Evolutionary conservation across 2,113 vertebrate genomes (phyloP).

Genomic region (Clarias macrocephalus): DNA sequence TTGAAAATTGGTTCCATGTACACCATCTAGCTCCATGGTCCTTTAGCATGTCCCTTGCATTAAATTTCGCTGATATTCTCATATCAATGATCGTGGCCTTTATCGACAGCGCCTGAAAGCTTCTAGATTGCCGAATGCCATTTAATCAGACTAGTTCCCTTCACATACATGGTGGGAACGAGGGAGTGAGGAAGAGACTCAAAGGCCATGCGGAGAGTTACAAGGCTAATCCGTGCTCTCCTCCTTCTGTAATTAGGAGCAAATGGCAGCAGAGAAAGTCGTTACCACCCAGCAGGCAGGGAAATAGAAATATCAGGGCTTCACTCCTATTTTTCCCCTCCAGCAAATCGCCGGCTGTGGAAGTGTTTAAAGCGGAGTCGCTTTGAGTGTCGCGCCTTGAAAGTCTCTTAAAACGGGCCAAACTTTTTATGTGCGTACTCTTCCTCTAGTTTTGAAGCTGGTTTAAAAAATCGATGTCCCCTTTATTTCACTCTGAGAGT

Average conservation of each 20-base stretch:
- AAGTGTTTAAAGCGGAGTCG: slow-evolving; percentile 41
- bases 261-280: slow-evolving; percentile 43
- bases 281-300: slow-evolving; percentile 37
- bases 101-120: not conserved
- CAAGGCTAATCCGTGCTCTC: slow-evolving; percentile 37
- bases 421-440: not conserved
- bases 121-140: not conserved
- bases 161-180: not conserved
- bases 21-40: not conserved
- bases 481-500: slow-evolving; percentile 45
- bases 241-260: slow-evolving; percentile 53
- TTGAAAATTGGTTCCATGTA: not conserved
- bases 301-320: slow-evolving; percentile 49
- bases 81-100: not conserved
- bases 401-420: slow-evolving; percentile 42
- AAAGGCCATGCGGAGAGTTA: slow-evolving; percentile 12
- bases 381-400: slow-evolving; percentile 41
- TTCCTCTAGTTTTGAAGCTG: slow-evolving; percentile 13
- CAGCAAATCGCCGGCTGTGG: slow-evolving; percentile 34
- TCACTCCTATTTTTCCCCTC: slow-evolving; percentile 5
- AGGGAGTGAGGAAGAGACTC: not conserved
- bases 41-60: not conserved
- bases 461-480: slow-evolving; percentile 42
- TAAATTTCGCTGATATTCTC: not conserved
- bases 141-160: not conserved